A percentile compares a stretch with the other conserved stretches of the same genome.
These are phyloP conservation scores for Octodonta nipae DNA, from an alignment of 2,888 invertebrate genomes.

Conservation along the genomic window DNA sequence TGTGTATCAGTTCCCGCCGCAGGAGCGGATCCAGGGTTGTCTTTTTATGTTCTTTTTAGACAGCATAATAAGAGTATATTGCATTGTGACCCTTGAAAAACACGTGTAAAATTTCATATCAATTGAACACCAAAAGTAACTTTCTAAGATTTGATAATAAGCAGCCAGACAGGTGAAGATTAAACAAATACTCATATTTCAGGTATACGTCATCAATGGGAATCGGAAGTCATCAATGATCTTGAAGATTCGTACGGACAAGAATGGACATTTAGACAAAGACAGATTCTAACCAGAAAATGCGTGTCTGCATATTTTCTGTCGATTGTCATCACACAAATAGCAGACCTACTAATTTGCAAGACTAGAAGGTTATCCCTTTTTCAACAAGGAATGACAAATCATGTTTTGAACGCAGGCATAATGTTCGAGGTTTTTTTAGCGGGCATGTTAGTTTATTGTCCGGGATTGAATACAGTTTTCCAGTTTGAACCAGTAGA, in stretches of 20 bases:
- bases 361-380: constrained; percentile 66
- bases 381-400: constrained; percentile 56
- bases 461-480: constrained; percentile 47
- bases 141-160: too few species aligned
- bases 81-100: too few species aligned
- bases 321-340: constrained; percentile 65
- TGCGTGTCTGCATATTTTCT: constrained; percentile 77
- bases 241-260: constrained; percentile 68
- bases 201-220: constrained; percentile 60
- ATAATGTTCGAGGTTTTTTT: constrained; percentile 50
- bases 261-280: constrained; percentile 57
- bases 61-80: too few species aligned
- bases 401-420: constrained; percentile 49
- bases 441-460: constrained; percentile 52
- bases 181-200: too few species aligned
- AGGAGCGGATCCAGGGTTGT: too few species aligned
- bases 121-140: too few species aligned
- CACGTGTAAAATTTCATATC: too few species aligned
- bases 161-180: too few species aligned
- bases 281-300: constrained; percentile 61
- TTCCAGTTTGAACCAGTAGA: constrained; percentile 49
- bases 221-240: constrained; percentile 47
- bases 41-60: too few species aligned
- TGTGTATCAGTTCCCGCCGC: too few species aligned
- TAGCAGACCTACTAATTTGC: constrained; percentile 67